Conservation (phyloP, 2,113 vertebrate genomes). For the Notechis scutatus region DNA sequence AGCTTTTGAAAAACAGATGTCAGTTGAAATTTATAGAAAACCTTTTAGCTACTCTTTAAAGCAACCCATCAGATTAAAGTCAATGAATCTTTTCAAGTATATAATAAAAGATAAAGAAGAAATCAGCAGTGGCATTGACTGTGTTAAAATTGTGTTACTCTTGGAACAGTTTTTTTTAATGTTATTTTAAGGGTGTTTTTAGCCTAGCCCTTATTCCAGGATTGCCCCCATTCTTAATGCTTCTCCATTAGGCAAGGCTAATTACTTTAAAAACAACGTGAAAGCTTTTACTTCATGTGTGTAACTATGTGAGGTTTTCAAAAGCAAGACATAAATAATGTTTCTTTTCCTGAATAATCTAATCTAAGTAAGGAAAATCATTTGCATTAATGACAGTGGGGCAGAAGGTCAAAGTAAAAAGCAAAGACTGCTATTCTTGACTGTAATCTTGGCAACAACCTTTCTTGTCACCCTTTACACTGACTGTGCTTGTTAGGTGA, state of each 20-base stretch:
- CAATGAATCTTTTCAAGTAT: neutral
- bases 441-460: neutral
- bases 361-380: neutral
- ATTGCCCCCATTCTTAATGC: neutral
- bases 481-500: neutral
- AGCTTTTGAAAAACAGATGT: neutral
- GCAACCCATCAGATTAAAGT: neutral
- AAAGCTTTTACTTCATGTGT: slow-evolving; percentile 28
- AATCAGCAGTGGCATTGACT: neutral
- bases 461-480: neutral
- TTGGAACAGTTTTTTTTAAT: slow-evolving; percentile 24
- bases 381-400: neutral
- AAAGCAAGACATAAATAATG: slow-evolving; percentile 19
- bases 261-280: slow-evolving; percentile 38
- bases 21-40: neutral
- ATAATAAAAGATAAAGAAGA: slow-evolving; percentile 13
- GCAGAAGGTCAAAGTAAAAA: neutral
- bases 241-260: neutral
- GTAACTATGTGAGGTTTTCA: neutral
- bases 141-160: neutral
- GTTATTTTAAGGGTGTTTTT: neutral
- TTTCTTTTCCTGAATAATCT: neutral
- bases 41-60: neutral
- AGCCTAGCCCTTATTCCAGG: neutral
- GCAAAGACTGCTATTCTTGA: neutral